These are phyloP conservation scores for Patella ulyssiponensis DNA, from an alignment of 2,888 invertebrate species.

Conservation along the genomic window DNA sequence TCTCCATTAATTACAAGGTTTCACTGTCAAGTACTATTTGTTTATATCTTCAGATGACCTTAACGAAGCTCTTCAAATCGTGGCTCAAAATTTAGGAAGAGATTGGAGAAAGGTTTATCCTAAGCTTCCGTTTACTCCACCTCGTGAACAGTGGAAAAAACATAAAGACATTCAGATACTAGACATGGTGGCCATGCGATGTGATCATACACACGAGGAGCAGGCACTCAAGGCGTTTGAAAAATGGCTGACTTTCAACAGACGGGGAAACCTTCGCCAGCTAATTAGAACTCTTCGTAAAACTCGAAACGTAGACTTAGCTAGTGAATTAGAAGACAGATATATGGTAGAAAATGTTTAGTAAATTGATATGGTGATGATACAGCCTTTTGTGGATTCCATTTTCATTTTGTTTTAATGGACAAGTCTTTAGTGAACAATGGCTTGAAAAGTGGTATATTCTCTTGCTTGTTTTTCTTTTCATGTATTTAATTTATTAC, in stretches of 20 bases:
- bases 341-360: slow-evolving; percentile 27
- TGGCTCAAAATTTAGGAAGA: slow-evolving; percentile 55
- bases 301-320: slow-evolving; percentile 52
- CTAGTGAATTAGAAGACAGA: slow-evolving; percentile 52
- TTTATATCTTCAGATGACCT: slow-evolving; percentile 44
- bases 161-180: slow-evolving; percentile 57
- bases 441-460: too few species aligned
- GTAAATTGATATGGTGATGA: too few species aligned
- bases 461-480: too few species aligned
- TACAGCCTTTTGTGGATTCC: too few species aligned
- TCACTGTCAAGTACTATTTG: too few species aligned
- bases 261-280: slow-evolving; percentile 51
- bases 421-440: too few species aligned
- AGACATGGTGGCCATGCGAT: slow-evolving; percentile 50
- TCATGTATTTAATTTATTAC: too few species aligned
- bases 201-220: slow-evolving; percentile 53
- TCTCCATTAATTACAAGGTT: too few species aligned
- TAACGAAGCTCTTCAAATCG: slow-evolving; percentile 57
- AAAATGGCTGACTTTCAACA: slow-evolving; percentile 63
- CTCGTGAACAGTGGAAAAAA: slow-evolving; percentile 49
- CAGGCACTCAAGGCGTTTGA: slow-evolving; percentile 57
- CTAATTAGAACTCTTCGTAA: slow-evolving; percentile 52
- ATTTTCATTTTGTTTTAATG: too few species aligned
- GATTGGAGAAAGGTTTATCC: slow-evolving; percentile 63
- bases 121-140: slow-evolving; percentile 60